Conservation (phyloP, 2,888 invertebrate species). For the Eupsilia transversa region DNA sequence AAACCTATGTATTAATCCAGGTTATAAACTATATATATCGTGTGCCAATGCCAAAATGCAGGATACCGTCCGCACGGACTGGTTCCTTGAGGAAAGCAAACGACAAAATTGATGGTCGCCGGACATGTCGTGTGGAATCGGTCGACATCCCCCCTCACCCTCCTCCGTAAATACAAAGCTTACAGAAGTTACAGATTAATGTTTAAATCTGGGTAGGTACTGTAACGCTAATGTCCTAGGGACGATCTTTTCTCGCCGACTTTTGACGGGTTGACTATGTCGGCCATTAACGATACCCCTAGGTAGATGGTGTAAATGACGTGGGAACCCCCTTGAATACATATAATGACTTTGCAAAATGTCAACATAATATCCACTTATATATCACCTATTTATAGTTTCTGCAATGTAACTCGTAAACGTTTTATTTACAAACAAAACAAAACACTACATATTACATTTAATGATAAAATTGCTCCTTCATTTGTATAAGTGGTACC, state of each 20-base stretch:
- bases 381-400: background rate
- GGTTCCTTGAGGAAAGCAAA: background rate
- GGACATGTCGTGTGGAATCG: background rate
- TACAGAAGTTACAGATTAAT: background rate
- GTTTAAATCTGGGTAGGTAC: background rate
- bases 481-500: constrained; percentile 22
- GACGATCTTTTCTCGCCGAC: background rate
- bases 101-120: background rate
- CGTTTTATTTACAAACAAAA: constrained; percentile 32
- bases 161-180: background rate
- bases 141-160: background rate
- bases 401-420: constrained; percentile 16
- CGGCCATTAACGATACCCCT: no score
- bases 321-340: background rate
- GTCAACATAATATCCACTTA: constrained; percentile 10
- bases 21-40: no score
- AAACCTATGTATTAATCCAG: no score
- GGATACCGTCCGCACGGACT: no score
- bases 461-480: background rate
- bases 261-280: background rate
- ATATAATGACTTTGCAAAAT: constrained; percentile 35
- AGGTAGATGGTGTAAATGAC: background rate
- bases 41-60: no score
- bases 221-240: background rate
- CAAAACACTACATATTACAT: constrained; percentile 12